Evolutionary conservation across 2,113 vertebrate species (phyloP).

Genomic region (Crotophaga sulcirostris): DNA sequence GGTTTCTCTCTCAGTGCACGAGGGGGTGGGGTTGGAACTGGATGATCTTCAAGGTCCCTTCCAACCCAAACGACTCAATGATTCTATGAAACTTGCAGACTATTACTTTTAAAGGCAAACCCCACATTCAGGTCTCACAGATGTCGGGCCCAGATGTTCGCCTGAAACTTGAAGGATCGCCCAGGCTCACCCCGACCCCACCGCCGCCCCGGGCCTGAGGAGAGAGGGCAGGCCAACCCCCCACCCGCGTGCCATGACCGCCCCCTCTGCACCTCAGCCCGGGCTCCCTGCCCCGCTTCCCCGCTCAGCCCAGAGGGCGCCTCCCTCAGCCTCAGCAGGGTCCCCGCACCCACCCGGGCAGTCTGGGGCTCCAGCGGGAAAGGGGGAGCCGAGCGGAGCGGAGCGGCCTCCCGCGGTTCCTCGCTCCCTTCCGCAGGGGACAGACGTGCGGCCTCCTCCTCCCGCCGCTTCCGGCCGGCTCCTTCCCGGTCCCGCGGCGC

Average conservation of each 20-base stretch:
- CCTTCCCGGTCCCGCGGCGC: background rate
- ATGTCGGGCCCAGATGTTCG: no score
- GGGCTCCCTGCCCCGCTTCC: background rate
- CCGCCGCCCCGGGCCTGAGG: background rate
- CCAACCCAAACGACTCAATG: no score
- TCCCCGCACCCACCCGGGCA: background rate
- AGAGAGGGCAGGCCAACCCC: background rate
- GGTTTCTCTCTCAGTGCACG: no score
- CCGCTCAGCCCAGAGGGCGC: background rate
- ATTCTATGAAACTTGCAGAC: background rate
- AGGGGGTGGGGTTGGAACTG: no score
- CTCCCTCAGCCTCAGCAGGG: background rate
- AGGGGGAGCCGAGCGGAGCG: fast-evolving
- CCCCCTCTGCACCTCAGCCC: background rate
- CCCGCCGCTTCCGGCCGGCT: background rate
- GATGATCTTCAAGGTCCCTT: no score
- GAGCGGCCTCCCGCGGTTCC: fast-evolving
- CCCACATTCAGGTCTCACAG: background rate
- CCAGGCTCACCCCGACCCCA: no score
- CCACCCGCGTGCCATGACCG: background rate
- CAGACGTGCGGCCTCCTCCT: background rate
- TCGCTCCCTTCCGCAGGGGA: background rate
- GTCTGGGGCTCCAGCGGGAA: background rate
- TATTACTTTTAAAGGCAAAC: background rate
- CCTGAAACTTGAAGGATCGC: background rate